These are phyloP conservation scores for Caenorhabditis uteleia DNA, from an alignment of 2,888 invertebrate species.

Conservation along the genomic window DNA sequence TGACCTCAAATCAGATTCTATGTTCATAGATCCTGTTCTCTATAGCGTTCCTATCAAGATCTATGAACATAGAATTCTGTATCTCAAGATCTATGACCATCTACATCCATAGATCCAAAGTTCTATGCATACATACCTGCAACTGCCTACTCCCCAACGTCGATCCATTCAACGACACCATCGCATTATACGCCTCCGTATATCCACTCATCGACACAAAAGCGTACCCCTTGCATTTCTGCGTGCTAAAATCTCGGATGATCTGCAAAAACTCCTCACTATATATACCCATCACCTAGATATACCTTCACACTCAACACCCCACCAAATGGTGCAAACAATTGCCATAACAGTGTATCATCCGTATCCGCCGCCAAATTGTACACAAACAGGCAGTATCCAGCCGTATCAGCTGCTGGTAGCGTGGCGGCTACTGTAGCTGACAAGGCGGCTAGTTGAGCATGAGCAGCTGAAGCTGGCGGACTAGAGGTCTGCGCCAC, in stretches of 20 bases:
- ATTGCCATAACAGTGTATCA: conserved; percentile 88
- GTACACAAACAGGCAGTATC: conserved; percentile 91
- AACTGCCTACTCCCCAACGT: conserved; percentile 91
- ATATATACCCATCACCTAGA: not conserved
- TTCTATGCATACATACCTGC: conserved; percentile 76
- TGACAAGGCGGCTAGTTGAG: conserved; percentile 45
- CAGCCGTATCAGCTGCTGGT: conserved; percentile 73
- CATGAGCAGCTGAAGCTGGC: conserved; percentile 18
- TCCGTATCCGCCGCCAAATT: conserved; percentile 90
- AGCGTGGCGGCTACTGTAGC: conserved; percentile 39
- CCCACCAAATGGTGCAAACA: conserved; percentile 95
- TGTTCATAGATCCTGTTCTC: too few species aligned
- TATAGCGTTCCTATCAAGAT: too few species aligned
- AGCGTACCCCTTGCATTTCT: conserved; percentile 97
- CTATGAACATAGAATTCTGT: not conserved
- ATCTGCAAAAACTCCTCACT: conserved; percentile 70
- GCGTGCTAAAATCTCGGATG: conserved; percentile 90
- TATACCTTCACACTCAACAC: conserved; percentile 89
- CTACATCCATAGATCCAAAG: not conserved
- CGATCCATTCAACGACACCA: conserved; percentile 93
- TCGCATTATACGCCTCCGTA: conserved; percentile 93
- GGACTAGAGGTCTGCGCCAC: conserved; percentile 20
- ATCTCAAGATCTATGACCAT: not conserved
- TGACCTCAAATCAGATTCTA: too few species aligned
- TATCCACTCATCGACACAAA: conserved; percentile 98